Evolutionary conservation across 2,113 vertebrate species (phyloP).

Genomic region (Leptobrachium leishanense): DNA sequence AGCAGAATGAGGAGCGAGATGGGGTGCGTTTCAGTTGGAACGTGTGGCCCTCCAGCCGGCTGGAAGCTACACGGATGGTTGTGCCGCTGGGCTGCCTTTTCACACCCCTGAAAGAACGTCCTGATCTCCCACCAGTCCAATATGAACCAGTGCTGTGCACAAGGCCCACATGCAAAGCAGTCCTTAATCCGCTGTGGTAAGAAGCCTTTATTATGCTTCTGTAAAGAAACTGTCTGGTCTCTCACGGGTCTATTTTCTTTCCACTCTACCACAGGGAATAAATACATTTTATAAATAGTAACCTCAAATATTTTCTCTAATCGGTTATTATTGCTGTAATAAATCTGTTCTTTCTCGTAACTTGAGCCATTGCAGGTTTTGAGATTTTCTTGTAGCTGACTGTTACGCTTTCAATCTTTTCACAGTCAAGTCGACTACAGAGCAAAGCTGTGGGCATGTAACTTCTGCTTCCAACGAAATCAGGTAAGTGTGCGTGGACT

Average conservation of each 20-base stretch:
- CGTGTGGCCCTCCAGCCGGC: slow-evolving; percentile 92
- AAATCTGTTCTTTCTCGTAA: too few species aligned
- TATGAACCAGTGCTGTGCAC: slow-evolving; percentile 94
- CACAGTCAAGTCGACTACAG: slow-evolving; percentile 93
- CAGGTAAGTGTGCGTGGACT: slow-evolving; percentile 69
- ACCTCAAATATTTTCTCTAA: too few species aligned
- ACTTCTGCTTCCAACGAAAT: slow-evolving; percentile 98
- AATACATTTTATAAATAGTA: too few species aligned
- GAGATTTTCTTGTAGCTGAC: background rate
- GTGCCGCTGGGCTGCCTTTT: slow-evolving; percentile 92
- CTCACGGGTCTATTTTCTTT: too few species aligned
- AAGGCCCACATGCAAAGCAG: slow-evolving; percentile 87
- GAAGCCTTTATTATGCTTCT: slow-evolving; percentile 31
- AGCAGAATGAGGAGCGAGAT: slow-evolving; percentile 94
- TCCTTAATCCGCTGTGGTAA: slow-evolving; percentile 95
- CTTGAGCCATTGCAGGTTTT: too few species aligned
- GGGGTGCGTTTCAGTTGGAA: slow-evolving; percentile 98
- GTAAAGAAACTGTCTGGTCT: background rate
- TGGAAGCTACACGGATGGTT: slow-evolving; percentile 92
- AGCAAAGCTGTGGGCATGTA: slow-evolving; percentile 97
- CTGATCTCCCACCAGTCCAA: slow-evolving; percentile 87
- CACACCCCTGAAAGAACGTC: slow-evolving; percentile 89
- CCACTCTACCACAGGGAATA: too few species aligned
- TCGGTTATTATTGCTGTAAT: too few species aligned
- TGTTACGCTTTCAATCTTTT: slow-evolving; percentile 29